phyloP scores from a whole-genome alignment of 2,888 invertebrate species.

The Protodeltote pygarga region DNA sequence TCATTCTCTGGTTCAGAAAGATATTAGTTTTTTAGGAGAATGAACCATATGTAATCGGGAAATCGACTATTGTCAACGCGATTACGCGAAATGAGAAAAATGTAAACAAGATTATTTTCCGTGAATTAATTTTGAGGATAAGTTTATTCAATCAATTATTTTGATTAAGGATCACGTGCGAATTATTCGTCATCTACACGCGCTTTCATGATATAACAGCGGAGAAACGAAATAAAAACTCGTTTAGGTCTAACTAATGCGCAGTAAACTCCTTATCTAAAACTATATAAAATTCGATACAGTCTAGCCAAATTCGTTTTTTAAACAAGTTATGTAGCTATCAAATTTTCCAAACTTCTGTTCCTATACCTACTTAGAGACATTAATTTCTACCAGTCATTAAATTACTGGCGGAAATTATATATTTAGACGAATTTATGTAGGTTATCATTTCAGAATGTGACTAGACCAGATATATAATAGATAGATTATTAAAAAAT shows the following conservation, averaged over 20 bases:
- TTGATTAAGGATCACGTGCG: constrained; percentile 7
- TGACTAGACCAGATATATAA: constrained; percentile 39
- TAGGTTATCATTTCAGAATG: constrained; percentile 21
- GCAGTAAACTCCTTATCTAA: constrained; percentile 34
- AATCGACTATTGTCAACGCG: too few species aligned
- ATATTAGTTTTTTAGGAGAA: too few species aligned
- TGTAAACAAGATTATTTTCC: neutral
- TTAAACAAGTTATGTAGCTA: neutral
- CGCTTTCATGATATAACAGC: constrained; percentile 13
- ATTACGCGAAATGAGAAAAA: too few species aligned
- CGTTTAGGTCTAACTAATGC: constrained; percentile 12
- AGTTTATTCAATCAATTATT: neutral
- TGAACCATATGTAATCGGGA: too few species aligned
- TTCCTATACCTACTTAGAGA: too few species aligned
- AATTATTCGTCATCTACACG: constrained; percentile 9
- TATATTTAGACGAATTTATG: neutral
- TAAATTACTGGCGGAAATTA: too few species aligned
- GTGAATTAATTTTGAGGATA: neutral
- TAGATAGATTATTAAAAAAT: constrained; percentile 35
- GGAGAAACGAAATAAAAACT: constrained; percentile 17
- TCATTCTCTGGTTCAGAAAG: too few species aligned
- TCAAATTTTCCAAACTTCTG: too few species aligned
- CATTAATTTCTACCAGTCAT: too few species aligned
- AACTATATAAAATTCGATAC: constrained; percentile 7
- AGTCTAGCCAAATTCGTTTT: constrained; percentile 31